Base-by-base conservation (phyloP, 2,888 invertebrate genomes). In the Agrochola litura region DNA sequence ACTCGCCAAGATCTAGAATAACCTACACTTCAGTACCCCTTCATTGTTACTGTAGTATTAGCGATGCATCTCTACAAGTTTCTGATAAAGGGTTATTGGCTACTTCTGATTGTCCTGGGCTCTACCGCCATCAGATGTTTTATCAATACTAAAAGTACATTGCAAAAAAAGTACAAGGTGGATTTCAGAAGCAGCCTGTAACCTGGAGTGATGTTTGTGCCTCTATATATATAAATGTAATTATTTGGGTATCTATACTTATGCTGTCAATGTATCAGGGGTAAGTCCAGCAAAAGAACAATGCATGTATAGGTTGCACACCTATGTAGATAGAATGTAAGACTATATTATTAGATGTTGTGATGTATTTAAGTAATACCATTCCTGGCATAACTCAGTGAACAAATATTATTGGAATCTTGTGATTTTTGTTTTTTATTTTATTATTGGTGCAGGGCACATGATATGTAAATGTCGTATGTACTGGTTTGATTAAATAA, bases 1-100 rank as follows among this genome's bases (percentile, higher is more conserved):
- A 63, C 95, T 98, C 78, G 95, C 96, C 65, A 95, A 95, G 85
- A 74, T 89, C 25, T 91, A 93, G 83, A 83, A 22, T 22, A 6
- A 30, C 41, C 54, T 14, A 52, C 52, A 60, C 46, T 58, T 72
- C 70, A 64, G 58, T 60, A 69, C 64, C 54, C 73, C 61, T 63
- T 66, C 58, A 67, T 61, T 69, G 65, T 83, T 76, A 83, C 49
- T 63, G 66, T 88, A 78, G 82, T 73, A 78, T 81, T 86, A 85
- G 74, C 64, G 41, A 60, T 74, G 37, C 52, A 14, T 72, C 77
- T 30, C 72, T 74, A 52, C n/a, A 83, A 71, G 54, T 73, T 68
- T 82, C 71, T 69, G 64, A 60, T 81, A 49, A 76, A 37, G 56
- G 69, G 58, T 83, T 81, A 60, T 69, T 0, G 10, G 71, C 60